Conservation (phyloP, 2,888 invertebrate species). For the Tyria jacobaeae region DNA sequence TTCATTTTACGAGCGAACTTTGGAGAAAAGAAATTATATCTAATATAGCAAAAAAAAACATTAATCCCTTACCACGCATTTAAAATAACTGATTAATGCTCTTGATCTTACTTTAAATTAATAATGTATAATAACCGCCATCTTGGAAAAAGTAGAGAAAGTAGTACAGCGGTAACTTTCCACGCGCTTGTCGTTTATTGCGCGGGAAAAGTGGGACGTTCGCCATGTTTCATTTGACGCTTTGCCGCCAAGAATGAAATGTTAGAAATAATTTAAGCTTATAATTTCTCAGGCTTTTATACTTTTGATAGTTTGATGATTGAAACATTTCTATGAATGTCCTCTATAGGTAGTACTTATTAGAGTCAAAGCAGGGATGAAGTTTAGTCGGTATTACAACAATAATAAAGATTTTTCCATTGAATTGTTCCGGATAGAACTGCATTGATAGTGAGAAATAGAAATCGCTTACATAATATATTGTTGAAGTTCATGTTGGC, state of each 20-base stretch:
- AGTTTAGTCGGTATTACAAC: background rate
- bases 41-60: constrained; percentile 9
- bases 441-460: constrained; percentile 36
- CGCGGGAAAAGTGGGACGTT: constrained; percentile 83
- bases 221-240: constrained; percentile 81
- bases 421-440: constrained; percentile 32
- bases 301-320: background rate
- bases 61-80: constrained; percentile 29
- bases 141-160: constrained; percentile 86
- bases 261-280: constrained; percentile 33
- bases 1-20: constrained; percentile 28
- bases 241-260: constrained; percentile 62
- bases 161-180: constrained; percentile 86
- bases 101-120: constrained; percentile 77
- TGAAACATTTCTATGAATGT: background rate
- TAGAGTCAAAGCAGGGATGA: background rate
- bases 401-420: constrained; percentile 12
- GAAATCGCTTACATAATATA: constrained; percentile 47
- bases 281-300: background rate
- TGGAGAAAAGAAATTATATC: constrained; percentile 17
- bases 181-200: constrained; percentile 78
- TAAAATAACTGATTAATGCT: constrained; percentile 55
- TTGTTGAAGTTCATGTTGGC: constrained; percentile 61
- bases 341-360: background rate
- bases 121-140: constrained; percentile 71